phyloP scores from a whole-genome alignment of 2,797 vertebrate species.

The Amblyopsis hoosieri region DNA sequence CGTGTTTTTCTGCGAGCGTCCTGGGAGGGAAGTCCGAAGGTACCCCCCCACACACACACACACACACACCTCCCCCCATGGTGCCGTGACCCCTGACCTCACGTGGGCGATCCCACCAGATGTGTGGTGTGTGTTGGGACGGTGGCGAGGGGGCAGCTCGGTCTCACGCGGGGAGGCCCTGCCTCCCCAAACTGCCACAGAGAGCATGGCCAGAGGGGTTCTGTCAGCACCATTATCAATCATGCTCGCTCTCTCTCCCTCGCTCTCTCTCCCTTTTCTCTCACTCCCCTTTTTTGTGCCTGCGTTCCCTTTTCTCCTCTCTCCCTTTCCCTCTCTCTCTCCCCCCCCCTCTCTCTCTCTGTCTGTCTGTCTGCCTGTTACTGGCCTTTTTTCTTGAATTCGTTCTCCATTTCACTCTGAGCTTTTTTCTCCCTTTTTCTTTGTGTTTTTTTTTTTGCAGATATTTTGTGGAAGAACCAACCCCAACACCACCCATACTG shows the following conservation, averaged over 20 bases:
- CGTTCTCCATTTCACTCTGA: too few relatives aligned
- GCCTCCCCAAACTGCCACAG: slow-evolving; percentile 81
- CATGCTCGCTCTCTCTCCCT: slow-evolving; percentile 74
- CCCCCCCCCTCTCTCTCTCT: slow-evolving; percentile 37
- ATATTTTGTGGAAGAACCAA: too few relatives aligned
- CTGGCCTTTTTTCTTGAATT: not conserved
- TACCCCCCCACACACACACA: slow-evolving; percentile 13
- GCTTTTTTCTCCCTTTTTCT: not conserved
- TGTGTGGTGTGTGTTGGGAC: slow-evolving; percentile 82
- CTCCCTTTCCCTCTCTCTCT: not conserved
- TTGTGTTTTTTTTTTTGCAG: not conserved
- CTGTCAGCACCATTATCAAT: slow-evolving; percentile 83
- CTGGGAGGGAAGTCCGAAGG: slow-evolving; percentile 76
- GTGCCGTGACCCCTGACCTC: slow-evolving; percentile 74
- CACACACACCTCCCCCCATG: slow-evolving; percentile 53
- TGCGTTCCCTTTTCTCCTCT: slow-evolving; percentile 1
- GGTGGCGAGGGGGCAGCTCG: slow-evolving; percentile 76
- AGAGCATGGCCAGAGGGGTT: slow-evolving; percentile 82
- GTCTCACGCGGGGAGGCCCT: slow-evolving; percentile 79
- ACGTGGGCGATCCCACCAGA: slow-evolving; percentile 82
- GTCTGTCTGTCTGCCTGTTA: slow-evolving; percentile 20
- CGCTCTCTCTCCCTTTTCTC: slow-evolving; percentile 48
- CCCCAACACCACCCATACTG: too few relatives aligned
- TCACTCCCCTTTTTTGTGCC: slow-evolving; percentile 5
- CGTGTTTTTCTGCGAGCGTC: slow-evolving; percentile 70